These are phyloP conservation scores for Ectemnius cavifrons DNA, from an alignment of 2,888 invertebrate species.

Conservation along the genomic window DNA sequence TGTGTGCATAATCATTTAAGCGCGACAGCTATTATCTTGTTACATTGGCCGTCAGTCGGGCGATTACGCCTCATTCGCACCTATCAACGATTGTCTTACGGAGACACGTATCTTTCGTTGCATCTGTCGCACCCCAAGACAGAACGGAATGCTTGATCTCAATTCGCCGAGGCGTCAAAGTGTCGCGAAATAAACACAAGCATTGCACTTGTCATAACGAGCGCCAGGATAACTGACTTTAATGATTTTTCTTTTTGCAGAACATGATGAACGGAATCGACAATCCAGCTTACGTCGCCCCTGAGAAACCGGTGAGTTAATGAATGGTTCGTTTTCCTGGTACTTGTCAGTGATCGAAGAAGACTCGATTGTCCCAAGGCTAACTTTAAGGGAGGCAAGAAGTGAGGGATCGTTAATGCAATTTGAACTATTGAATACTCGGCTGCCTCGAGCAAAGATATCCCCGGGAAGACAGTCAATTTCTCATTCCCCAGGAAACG, in stretches of 20 bases:
- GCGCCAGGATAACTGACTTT: neutral
- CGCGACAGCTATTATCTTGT: slow-evolving; percentile 66
- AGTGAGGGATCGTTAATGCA: slow-evolving; percentile 27
- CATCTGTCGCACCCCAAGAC: no score
- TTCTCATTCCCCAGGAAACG: slow-evolving; percentile 15
- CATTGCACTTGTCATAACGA: no score
- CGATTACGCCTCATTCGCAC: slow-evolving; percentile 65
- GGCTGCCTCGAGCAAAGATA: slow-evolving; percentile 18
- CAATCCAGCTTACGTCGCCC: slow-evolving; percentile 46
- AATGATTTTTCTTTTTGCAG: neutral
- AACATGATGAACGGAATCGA: slow-evolving; percentile 48
- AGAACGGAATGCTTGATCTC: no score
- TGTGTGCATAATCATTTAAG: slow-evolving; percentile 54
- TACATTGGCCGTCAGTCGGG: slow-evolving; percentile 53
- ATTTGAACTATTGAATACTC: slow-evolving; percentile 39
- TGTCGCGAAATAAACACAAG: neutral
- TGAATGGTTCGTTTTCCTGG: neutral
- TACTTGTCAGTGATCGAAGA: no score
- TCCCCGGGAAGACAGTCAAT: slow-evolving; percentile 12
- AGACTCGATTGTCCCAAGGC: no score
- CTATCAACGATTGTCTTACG: slow-evolving; percentile 60
- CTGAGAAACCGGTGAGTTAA: slow-evolving; percentile 36
- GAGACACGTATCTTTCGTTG: slow-evolving; percentile 24
- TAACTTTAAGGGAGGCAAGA: no score
- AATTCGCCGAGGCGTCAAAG: no score